These are phyloP conservation scores for Montipora cactus DNA, from an alignment of 64 coral and sea anemone genomes.

Conservation along the genomic window DNA sequence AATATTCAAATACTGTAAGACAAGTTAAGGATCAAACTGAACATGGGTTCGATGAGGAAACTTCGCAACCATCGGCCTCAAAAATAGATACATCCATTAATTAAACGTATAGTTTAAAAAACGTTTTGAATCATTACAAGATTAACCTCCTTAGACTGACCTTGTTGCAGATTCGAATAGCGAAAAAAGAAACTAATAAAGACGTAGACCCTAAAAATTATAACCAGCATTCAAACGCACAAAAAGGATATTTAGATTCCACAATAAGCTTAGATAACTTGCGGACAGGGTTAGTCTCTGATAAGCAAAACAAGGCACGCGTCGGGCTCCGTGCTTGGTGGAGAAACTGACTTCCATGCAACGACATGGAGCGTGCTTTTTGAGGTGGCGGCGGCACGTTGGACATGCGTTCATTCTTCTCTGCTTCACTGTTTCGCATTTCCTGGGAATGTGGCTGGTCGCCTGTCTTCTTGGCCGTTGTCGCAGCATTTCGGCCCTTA, in stretches of 20 bases:
- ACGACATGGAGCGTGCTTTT: conserved; percentile 66
- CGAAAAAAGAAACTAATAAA: conserved; percentile 40
- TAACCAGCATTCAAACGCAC: conserved; percentile 1
- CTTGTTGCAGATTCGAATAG: background rate
- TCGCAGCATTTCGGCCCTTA: conserved; percentile 30
- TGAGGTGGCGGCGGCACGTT: conserved; percentile 3
- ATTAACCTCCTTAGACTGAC: background rate
- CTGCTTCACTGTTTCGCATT: conserved; percentile 25
- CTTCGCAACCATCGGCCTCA: background rate
- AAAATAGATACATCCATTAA: background rate
- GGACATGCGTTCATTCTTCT: conserved; percentile 12
- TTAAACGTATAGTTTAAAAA: conserved; percentile 4
- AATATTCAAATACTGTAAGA: conserved; percentile 91
- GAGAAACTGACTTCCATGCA: conserved; percentile 75
- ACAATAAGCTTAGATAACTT: conserved; percentile 81
- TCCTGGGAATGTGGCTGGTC: conserved; percentile 43
- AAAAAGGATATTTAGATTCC: conserved; percentile 99
- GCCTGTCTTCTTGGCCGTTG: conserved; percentile 58
- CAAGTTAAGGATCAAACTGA: conserved; percentile 76
- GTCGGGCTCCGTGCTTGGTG: conserved; percentile 61
- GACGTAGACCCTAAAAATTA: conserved; percentile 13
- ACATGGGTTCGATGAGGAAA: background rate
- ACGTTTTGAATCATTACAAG: background rate
- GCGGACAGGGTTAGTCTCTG: conserved; percentile 84
- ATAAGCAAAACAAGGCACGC: conserved; percentile 83